Conservation (phyloP, 1,140 invertebrate species). For the Ridgeia piscesae region DNA sequence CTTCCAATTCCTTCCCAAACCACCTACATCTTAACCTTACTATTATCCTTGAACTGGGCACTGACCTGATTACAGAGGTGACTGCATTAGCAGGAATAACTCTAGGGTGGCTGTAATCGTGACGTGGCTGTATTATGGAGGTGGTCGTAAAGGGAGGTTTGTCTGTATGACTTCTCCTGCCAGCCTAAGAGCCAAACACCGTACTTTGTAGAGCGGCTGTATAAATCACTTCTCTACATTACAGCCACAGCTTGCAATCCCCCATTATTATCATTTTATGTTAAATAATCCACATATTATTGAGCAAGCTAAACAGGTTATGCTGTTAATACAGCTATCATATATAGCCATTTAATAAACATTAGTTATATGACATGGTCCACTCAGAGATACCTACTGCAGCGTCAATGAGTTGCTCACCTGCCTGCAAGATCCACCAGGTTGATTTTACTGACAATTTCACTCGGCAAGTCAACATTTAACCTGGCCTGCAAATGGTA, state of each 20-base stretch:
- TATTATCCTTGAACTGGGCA: no score
- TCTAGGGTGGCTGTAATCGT: no score
- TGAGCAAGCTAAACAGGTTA: not conserved
- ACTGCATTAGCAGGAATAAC: no score
- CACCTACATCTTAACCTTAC: not conserved
- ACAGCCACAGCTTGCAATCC: not conserved
- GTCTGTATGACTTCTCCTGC: not conserved
- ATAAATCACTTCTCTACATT: not conserved
- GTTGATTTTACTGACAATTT: slow-evolving; percentile 85
- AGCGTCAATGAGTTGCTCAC: slow-evolving; percentile 52
- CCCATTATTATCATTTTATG: slow-evolving; percentile 11
- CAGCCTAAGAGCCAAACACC: not conserved
- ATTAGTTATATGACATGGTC: not conserved
- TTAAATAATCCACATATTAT: slow-evolving; percentile 7
- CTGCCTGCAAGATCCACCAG: slow-evolving; percentile 85
- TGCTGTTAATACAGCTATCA: no score
- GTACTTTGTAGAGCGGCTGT: not conserved
- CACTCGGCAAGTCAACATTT: slow-evolving; percentile 78
- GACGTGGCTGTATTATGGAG: no score
- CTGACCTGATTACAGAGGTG: no score
- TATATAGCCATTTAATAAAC: no score
- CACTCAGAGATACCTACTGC: not conserved
- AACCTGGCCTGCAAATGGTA: slow-evolving; percentile 56
- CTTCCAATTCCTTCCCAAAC: slow-evolving; percentile 13
- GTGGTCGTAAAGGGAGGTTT: no score